Base-by-base conservation (phyloP, 2,113 vertebrate genomes). In the Nothobranchius furzeri region DNA sequence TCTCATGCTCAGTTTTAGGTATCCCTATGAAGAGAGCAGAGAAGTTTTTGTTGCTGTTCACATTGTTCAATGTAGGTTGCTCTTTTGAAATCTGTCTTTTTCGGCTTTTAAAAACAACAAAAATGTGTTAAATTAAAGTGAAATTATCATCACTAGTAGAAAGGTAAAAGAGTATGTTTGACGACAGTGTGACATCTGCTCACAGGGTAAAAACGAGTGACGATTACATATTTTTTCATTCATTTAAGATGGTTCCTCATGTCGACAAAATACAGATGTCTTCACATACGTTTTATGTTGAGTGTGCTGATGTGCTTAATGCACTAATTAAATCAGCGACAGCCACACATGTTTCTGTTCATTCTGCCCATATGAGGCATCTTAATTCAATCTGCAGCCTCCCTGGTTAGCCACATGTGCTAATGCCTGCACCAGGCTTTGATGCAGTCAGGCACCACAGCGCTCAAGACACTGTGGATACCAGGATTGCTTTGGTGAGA, bases 321-420 rank as follows among this genome's bases (percentile, higher is more conserved):
- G 57, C 60, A 64, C 76, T 88, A 85, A 87, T 90, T 88, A 86
- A 85, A 85, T 77, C 67, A 76, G 58, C 47, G 59, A 75, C 74
- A 60, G 79, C 43, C 51, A 75, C 84, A 81, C 84, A 86, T 88
- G 87, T 87, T 87, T 73, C 73, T 58, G 63, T 70, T 85, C 74
- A 68, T 73, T 70, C 68, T 63, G 62, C 56, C 81, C 79, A 72
- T 75, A 80, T 70, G 76, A 84, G 79, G 69, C 78, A 13, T 24
- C 40, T 48, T 89, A 87, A 88, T 90, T 85, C 73, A 85, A 87
- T 90, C 80, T 80, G 78, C 83, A 84, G 84, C 65, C 79, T 83
- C 76, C 51, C 83, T 73, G 78, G 83, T 87, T 88, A 89, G 83
- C 88, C 82, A 73, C 87, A 83, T 76, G 76, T 76, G 78, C 83